Base-by-base conservation (phyloP, 2,888 invertebrate species). In the Busseola fusca region DNA sequence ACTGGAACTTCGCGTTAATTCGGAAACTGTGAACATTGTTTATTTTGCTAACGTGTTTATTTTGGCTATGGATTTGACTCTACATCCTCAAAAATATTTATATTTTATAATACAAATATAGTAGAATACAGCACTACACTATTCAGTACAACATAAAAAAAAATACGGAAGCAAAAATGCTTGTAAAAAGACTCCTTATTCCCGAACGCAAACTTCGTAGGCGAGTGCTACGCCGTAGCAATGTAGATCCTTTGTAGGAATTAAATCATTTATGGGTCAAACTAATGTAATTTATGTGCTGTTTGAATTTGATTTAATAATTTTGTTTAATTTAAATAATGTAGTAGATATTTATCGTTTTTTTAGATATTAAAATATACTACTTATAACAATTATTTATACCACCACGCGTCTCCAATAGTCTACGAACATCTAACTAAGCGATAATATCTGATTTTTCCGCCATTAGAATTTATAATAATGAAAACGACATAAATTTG, bases 181-280 rank as follows among this genome's bases (percentile, higher is more conserved):
- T n/a, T n/a, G n/a, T n/a, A 60, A 67, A 63, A n/a, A 45, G 21
- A 30, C 30, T 66, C 74, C 65, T 64, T 78, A 18, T 48, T 72
- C 63, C 68, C 57, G 56, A 64, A 72, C 52, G 54, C 34, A 45
- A 45, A 63, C 64, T 78, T 81, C 86, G 88, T 86, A 84, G 86
- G 70, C 69, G 74, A 67, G 79, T 77, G 85, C 88, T 88, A 89
- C 88, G 88, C 40, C 88, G 88, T 89, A 88, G 88, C 76, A 69
- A 52, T 45, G 52, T 37, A 64, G 64, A 57, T 56, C 64, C 64
- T 69, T 60, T 12, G 50, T 14, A 6, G 40, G 64, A 64, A 64
- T 50, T 60, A 57, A 52, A 60, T 48, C 12, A 34, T 65, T 21
- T 37, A 52, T 25, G 40, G 40, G 18, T 21, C 34, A 57, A 62